A percentile compares a stretch with the other conserved stretches of the same genome.
Evolutionary conservation across 2,113 vertebrate genomes (phyloP).

Genomic region (Drymodes brunneopygia): DNA sequence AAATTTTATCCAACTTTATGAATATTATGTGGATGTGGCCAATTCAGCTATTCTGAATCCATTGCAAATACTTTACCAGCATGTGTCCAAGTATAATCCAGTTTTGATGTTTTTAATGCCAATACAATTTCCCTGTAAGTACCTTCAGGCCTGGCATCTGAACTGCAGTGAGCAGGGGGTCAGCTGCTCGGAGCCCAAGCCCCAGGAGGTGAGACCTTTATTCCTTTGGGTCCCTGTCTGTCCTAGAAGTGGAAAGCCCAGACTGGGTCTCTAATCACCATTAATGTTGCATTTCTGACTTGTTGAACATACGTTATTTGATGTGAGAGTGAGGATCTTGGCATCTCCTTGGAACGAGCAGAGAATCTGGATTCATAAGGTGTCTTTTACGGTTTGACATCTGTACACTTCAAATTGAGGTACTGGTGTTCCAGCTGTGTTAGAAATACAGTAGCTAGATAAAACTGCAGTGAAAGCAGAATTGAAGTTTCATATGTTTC

Average conservation of each 20-base stretch:
- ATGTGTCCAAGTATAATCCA: constrained; percentile 16
- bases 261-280: background rate
- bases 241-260: background rate
- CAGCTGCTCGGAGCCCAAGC: background rate
- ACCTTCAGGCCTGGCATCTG: background rate
- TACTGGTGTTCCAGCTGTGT: background rate
- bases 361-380: background rate
- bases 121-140: background rate
- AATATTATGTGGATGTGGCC: constrained; percentile 7
- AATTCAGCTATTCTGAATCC: constrained; percentile 10
- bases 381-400: background rate
- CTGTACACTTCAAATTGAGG: background rate
- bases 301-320: background rate
- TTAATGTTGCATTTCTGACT: background rate
- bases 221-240: background rate
- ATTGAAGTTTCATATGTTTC: background rate
- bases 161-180: background rate
- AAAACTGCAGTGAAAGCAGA: background rate
- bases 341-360: background rate
- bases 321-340: background rate
- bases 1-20: constrained; percentile 34
- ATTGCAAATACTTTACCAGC: constrained; percentile 33
- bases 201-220: background rate
- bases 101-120: background rate
- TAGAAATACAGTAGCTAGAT: background rate